Evolutionary conservation across 2,113 vertebrate genomes (phyloP), one percentile per base, ranked within the genome.

Genomic region (Cairina moschata): DNA sequence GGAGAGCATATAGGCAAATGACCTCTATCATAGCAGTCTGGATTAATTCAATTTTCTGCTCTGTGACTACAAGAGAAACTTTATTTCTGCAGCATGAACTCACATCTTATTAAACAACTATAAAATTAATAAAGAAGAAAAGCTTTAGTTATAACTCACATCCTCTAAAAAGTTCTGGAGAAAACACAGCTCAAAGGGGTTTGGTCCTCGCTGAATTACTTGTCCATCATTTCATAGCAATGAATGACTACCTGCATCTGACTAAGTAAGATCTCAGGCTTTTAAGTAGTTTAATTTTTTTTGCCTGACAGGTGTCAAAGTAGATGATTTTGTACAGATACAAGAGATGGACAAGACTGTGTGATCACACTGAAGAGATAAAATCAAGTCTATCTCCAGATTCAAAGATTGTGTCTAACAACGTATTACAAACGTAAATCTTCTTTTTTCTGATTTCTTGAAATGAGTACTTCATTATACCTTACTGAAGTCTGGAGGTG

Each of bases 401-500:
- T 42, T 50, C 54, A 81, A 80, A 83, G 20, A 79, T 46, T 69
- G 11, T 52, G 9, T 38, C 9, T 32, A 58, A 87, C 3, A 80
- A 91, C 9, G 44, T 7, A 66, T 18, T 65, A 59, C 13, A 78
- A 94, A 63, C 1, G 0, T 5, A 90, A 36, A 7, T 54, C 5
- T 3, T 54, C 62, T 79, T 82, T 31, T 90, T 88, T 56, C 55
- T 12, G 8, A 52, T 42, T 90, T 93, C 65, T 56, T 44, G 89
- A 83, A 65, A 76, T 22, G 20, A 96, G 10, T 58, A 73, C 42
- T 96, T 90, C 77, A 12, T 85, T 96, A 92, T 97, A 99, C 99
- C 98, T 99, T 99, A 91, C 97, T 98, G 83, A 99, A 99, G 92
- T 99, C 98, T 75, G 99, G 99, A 96, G 99, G 99, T 66, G 99